Conservation (phyloP, 2,797 vertebrate species). For the Tokudaia tokunoshimensis region DNA sequence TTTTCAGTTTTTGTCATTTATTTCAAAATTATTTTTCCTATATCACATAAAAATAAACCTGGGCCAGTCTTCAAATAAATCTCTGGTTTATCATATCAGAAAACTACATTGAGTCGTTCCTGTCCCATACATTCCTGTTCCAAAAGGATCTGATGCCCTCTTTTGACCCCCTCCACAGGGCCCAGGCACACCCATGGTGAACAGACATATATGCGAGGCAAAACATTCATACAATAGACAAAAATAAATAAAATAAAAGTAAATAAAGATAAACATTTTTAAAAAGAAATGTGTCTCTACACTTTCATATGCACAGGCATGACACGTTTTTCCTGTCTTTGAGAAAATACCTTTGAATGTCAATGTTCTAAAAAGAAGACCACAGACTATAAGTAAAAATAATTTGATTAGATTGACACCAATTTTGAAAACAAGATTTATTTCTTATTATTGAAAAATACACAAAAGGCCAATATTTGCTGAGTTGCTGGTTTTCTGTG, state of each 20-base stretch:
- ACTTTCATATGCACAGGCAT: neutral
- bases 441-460: slow-evolving; percentile 88
- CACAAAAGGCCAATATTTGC: slow-evolving; percentile 84
- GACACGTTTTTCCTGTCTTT: neutral
- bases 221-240: neutral
- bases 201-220: neutral
- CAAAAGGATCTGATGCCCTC: neutral
- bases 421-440: slow-evolving; percentile 87
- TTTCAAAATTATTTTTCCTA: neutral
- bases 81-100: neutral
- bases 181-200: neutral
- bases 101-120: neutral
- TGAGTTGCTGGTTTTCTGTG: slow-evolving; percentile 86
- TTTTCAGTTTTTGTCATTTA: neutral
- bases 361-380: neutral
- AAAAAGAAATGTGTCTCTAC: neutral
- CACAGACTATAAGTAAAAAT: slow-evolving; percentile 60
- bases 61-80: neutral
- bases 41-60: neutral
- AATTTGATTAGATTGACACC: slow-evolving; percentile 41
- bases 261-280: neutral
- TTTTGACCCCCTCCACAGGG: no score
- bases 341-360: neutral
- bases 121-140: neutral
- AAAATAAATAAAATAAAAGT: neutral